phyloP scores from a whole-genome alignment of 1,140 invertebrate species.

The Aethina tumida region DNA sequence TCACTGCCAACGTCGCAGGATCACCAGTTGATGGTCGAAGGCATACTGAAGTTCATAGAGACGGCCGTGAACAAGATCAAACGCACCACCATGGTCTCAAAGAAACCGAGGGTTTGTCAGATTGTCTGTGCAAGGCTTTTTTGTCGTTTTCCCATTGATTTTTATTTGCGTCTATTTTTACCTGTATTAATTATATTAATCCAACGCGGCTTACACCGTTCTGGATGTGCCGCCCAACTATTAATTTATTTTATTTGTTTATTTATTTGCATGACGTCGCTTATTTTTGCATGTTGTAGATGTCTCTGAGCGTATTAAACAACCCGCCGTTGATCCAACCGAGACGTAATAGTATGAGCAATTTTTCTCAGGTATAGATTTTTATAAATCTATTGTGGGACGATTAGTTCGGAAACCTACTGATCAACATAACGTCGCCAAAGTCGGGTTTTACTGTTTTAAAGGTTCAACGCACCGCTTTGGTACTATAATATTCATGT shows the following conservation, averaged over 20 bases:
- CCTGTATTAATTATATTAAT: constrained; percentile 10
- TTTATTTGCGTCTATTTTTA: constrained; percentile 3
- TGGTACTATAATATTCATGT: no score
- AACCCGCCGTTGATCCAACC: constrained; percentile 31
- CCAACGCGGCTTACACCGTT: no score
- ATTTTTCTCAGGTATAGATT: constrained; percentile 28
- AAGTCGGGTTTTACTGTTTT: no score
- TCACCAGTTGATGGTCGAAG: constrained; percentile 52
- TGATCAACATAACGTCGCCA: no score
- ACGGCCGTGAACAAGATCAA: constrained; percentile 82
- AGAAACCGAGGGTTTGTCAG: constrained; percentile 50
- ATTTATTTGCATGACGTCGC: constrained; percentile 19
- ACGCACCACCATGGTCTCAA: constrained; percentile 49
- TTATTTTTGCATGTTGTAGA: constrained; percentile 36
- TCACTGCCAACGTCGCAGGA: constrained; percentile 49
- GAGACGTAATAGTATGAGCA: constrained; percentile 37
- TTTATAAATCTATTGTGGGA: no score
- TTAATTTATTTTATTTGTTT: constrained; percentile 30
- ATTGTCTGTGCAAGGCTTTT: constrained; percentile 5
- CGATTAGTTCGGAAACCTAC: no score
- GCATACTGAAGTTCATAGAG: constrained; percentile 82
- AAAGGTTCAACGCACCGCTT: no score
- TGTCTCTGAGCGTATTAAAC: constrained; percentile 34
- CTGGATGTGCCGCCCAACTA: no score
- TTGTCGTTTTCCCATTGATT: constrained; percentile 1